Percentiles rank a stretch among this genome's conserved stretches.
Evolutionary conservation across 2,888 invertebrate genomes (phyloP).

Genomic region (Lacanobia oleracea): DNA sequence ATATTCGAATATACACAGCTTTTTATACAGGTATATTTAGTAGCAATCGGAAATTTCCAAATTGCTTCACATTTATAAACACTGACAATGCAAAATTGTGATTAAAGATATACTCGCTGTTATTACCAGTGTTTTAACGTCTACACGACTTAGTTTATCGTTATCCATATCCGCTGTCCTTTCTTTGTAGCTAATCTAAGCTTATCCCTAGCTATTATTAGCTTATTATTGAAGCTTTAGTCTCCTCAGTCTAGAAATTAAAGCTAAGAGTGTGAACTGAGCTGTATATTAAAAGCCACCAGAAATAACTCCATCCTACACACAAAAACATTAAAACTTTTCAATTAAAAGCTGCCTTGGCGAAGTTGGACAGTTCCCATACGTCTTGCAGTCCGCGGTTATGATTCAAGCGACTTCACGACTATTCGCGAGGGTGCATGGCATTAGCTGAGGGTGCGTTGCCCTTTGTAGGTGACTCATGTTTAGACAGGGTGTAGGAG

Average conservation of each 20-base stretch:
- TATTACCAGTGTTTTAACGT: no score
- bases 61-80: slow-evolving; percentile 5
- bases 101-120: not conserved
- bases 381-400: slow-evolving; percentile 61
- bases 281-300: not conserved
- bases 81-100: not conserved
- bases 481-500: slow-evolving; percentile 28
- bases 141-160: no score
- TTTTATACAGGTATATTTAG: slow-evolving; percentile 23
- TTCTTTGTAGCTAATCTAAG: not conserved
- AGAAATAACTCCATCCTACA: slow-evolving; percentile 22
- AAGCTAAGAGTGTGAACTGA: not conserved
- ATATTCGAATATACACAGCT: slow-evolving; percentile 27
- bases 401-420: slow-evolving; percentile 64
- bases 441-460: slow-evolving; percentile 67
- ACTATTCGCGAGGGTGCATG: slow-evolving; percentile 68
- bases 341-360: slow-evolving; percentile 55
- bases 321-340: slow-evolving; percentile 47
- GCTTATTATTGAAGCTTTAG: no score
- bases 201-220: not conserved
- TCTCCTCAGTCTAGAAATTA: not conserved
- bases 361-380: slow-evolving; percentile 57
- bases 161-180: no score
- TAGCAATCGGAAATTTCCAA: slow-evolving; percentile 10
- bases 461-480: slow-evolving; percentile 72